Evolutionary conservation across 2,113 vertebrate species (phyloP).

Genomic region (Todiramphus chloris): DNA sequence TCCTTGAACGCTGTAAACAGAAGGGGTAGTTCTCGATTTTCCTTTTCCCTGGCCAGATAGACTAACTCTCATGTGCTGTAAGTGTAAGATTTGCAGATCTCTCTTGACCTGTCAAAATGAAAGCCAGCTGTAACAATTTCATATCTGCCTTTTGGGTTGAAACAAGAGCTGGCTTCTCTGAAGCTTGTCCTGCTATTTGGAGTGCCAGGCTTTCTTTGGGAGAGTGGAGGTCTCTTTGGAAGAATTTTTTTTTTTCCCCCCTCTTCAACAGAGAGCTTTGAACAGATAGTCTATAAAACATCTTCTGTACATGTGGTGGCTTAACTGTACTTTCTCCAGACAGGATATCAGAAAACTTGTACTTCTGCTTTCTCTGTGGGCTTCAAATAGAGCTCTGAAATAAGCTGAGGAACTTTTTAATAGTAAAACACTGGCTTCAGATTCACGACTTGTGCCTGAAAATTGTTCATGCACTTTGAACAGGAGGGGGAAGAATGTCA

Average conservation of each 20-base stretch:
- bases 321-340: background rate
- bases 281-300: background rate
- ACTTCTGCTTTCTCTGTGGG: background rate
- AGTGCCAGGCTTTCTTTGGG: background rate
- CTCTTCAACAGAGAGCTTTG: background rate
- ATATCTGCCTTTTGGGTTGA: background rate
- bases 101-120: slow-evolving; percentile 7
- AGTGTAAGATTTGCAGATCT: background rate
- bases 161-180: background rate
- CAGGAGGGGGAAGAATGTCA: background rate
- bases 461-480: background rate
- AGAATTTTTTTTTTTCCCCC: fast-evolving
- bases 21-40: background rate
- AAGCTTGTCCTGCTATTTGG: background rate
- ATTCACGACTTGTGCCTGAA: background rate
- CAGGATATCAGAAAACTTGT: background rate
- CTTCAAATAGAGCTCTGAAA: background rate
- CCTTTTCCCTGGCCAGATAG: background rate
- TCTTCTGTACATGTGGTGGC: background rate
- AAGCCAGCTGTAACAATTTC: slow-evolving; percentile 1
- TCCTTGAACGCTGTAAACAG: background rate
- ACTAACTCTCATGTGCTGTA: background rate
- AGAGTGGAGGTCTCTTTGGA: background rate
- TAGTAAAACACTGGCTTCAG: background rate
- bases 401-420: background rate